Percentiles rank a stretch among this genome's conserved stretches.
These are phyloP conservation scores for Glareola pratincola DNA, from an alignment of 2,113 vertebrate species.

Conservation along the genomic window DNA sequence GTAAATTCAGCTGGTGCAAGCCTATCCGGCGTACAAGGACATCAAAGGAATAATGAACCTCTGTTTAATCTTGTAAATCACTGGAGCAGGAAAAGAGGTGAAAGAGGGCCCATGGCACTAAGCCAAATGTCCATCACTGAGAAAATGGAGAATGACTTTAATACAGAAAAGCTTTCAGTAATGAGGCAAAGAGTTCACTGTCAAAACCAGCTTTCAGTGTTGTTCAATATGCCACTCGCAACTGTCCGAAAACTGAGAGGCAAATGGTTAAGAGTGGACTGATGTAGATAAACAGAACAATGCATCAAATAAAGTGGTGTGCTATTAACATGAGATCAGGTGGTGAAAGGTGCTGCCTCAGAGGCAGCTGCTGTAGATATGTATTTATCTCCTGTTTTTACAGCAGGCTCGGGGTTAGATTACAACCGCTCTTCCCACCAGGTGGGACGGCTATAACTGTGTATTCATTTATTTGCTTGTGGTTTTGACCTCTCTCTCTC, in stretches of 20 bases:
- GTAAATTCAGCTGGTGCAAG: conserved; percentile 3
- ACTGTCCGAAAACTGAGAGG: not conserved
- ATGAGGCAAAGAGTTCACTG: not conserved
- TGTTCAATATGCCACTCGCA: not conserved
- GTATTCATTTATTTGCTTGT: not conserved
- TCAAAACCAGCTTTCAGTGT: conserved; percentile 10
- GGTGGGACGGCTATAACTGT: not conserved
- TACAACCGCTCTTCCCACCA: not conserved
- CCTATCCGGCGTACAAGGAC: conserved; percentile 12
- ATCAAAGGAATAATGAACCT: conserved; percentile 54
- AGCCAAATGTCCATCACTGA: conserved; percentile 23
- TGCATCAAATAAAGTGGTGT: not conserved
- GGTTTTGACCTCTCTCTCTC: not conserved
- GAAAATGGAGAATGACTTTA: conserved; percentile 21
- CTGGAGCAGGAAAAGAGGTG: conserved; percentile 40
- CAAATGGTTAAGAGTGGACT: not conserved
- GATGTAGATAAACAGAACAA: not conserved
- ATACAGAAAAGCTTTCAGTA: not conserved
- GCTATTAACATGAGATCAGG: not conserved
- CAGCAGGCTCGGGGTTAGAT: not conserved
- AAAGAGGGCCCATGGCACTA: not conserved
- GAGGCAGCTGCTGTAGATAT: not conserved
- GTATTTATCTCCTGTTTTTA: conserved; percentile 31
- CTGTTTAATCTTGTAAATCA: conserved; percentile 58
- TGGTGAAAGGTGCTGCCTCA: not conserved